Percentiles rank a stretch among this genome's conserved stretches.
Conservation (phyloP, 2,888 invertebrate genomes). For the Drosophila borborema region DNA sequence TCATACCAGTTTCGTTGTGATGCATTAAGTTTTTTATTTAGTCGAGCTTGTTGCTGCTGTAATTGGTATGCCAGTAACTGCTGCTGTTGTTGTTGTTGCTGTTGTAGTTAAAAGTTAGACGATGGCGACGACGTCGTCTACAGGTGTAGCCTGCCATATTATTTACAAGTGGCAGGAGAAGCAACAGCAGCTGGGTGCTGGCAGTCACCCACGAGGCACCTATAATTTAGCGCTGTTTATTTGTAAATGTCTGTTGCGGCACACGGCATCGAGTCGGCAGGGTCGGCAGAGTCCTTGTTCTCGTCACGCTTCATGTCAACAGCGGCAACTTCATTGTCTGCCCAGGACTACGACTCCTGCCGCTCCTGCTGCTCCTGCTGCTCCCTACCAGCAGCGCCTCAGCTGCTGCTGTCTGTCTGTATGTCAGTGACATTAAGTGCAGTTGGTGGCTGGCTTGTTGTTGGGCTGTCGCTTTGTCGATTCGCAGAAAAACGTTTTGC, state of each 20-base stretch:
- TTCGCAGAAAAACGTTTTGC: slow-evolving; percentile 74
- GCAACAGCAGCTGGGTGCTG: slow-evolving; percentile 9
- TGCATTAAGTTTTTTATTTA: slow-evolving; percentile 3
- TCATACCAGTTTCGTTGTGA: slow-evolving; percentile 51
- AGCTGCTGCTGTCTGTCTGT: slow-evolving; percentile 4
- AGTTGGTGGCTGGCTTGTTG: slow-evolving; percentile 55
- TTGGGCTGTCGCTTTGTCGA: slow-evolving; percentile 53
- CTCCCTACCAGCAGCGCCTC: slow-evolving; percentile 10
- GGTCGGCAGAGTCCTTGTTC: slow-evolving; percentile 40
- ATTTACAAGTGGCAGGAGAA: slow-evolving; percentile 56
- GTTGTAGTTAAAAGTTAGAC: slow-evolving; percentile 72
- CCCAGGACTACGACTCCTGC: slow-evolving; percentile 21
- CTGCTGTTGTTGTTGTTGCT: slow-evolving; percentile 39
- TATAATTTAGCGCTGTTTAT: slow-evolving; percentile 80
- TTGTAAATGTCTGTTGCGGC: slow-evolving; percentile 76
- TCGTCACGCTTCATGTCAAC: slow-evolving; percentile 73
- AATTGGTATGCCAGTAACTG: slow-evolving; percentile 55
- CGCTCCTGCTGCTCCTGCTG: not conserved
- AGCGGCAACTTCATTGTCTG: slow-evolving; percentile 72
- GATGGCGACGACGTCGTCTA: slow-evolving; percentile 54
- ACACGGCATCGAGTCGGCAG: slow-evolving; percentile 56
- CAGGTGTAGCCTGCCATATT: slow-evolving; percentile 65
- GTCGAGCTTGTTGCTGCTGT: slow-evolving; percentile 42
- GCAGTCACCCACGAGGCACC: slow-evolving; percentile 65
- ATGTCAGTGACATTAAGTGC: slow-evolving; percentile 71